Evolutionary conservation across 35 echinoderm and acorn worm species (phyloP).

Genomic region (Anneissia japonica): DNA sequence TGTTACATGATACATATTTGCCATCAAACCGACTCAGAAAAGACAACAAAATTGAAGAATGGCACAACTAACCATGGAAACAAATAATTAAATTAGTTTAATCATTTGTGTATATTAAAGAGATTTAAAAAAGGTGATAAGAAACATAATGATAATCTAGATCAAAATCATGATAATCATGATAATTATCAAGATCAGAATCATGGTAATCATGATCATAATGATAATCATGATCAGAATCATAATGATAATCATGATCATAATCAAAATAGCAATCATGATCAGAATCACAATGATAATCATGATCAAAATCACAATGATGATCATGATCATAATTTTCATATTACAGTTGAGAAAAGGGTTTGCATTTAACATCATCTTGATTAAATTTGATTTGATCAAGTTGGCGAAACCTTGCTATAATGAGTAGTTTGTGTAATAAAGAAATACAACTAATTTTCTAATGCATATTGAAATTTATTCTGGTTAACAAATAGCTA

Average conservation of each 20-base stretch:
- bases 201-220: neutral
- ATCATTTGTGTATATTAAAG: neutral
- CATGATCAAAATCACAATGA: neutral
- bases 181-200: neutral
- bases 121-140: neutral
- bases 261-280: neutral
- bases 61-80: neutral
- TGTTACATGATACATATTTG: neutral
- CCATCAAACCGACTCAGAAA: neutral
- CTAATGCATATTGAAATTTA: too few relatives aligned
- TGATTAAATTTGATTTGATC: too few relatives aligned
- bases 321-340: constrained; percentile 34
- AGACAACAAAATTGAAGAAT: neutral
- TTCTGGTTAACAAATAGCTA: too few relatives aligned
- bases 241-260: neutral
- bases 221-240: neutral
- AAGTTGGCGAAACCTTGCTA: too few relatives aligned
- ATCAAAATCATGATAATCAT: neutral
- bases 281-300: neutral
- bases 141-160: neutral
- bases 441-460: too few relatives aligned
- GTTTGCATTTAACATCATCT: too few relatives aligned
- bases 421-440: too few relatives aligned
- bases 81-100: neutral
- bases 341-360: constrained; percentile 53